phyloP scores from a whole-genome alignment of 2,113 vertebrate genomes.

The Oryzias celebensis region DNA sequence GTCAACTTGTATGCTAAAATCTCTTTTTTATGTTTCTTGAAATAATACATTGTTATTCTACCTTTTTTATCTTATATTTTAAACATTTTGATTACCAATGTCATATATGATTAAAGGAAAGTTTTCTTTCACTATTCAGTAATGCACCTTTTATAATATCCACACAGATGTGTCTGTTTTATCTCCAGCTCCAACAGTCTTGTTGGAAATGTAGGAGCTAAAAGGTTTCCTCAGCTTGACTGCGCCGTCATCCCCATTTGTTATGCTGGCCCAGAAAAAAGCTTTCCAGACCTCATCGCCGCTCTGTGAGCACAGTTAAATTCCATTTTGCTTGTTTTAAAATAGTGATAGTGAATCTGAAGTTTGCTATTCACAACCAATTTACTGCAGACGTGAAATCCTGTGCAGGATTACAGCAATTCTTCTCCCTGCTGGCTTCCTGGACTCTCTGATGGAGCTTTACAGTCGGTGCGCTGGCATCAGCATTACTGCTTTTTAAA shows the following conservation, averaged over 20 bases:
- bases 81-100: too few relatives aligned
- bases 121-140: too few relatives aligned
- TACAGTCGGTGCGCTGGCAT: slow-evolving; percentile 29
- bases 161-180: not conserved
- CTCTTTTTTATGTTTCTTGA: too few relatives aligned
- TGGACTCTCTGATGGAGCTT: slow-evolving; percentile 33
- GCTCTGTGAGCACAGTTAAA: slow-evolving; percentile 16
- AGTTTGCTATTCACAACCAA: slow-evolving; percentile 35
- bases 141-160: not conserved
- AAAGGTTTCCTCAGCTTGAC: slow-evolving; percentile 14
- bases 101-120: too few relatives aligned
- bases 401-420: slow-evolving; percentile 23
- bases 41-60: too few relatives aligned
- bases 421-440: slow-evolving; percentile 11
- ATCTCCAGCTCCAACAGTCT: not conserved
- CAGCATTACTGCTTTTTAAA: slow-evolving; percentile 26
- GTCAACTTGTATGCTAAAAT: too few relatives aligned
- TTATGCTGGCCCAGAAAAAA: slow-evolving; percentile 23
- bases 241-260: slow-evolving; percentile 35
- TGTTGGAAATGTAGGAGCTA: slow-evolving; percentile 13
- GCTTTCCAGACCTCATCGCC: slow-evolving; percentile 34
- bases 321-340: slow-evolving; percentile 23
- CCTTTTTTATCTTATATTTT: too few relatives aligned
- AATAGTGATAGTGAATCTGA: slow-evolving; percentile 20
- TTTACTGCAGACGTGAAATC: slow-evolving; percentile 29